Conservation (phyloP, 1,140 invertebrate genomes). For the Solen grandis region DNA sequence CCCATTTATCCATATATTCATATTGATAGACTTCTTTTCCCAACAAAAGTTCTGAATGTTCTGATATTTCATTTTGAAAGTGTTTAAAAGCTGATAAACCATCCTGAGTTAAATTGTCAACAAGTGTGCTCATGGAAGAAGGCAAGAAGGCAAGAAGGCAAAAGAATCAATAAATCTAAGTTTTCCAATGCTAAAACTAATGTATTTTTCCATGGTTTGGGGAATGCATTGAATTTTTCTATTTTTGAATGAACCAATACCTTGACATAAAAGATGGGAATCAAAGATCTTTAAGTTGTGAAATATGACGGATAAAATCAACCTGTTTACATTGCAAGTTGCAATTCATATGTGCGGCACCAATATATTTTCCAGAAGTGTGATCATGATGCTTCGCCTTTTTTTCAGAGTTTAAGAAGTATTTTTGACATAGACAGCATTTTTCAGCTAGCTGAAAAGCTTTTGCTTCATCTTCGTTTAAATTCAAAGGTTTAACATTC, state of each 20-base stretch:
- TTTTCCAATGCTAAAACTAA: slow-evolving; percentile 51
- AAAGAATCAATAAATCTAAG: slow-evolving; percentile 50
- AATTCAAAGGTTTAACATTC: slow-evolving; percentile 38
- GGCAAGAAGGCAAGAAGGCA: slow-evolving; percentile 33
- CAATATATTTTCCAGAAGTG: slow-evolving; percentile 36
- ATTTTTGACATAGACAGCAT: slow-evolving; percentile 54
- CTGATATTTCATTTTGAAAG: slow-evolving; percentile 9
- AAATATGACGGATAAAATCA: slow-evolving; percentile 74
- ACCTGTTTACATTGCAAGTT: slow-evolving; percentile 42
- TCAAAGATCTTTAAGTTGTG: slow-evolving; percentile 80
- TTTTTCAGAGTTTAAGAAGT: not conserved
- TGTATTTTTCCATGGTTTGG: slow-evolving; percentile 77
- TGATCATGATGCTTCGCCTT: slow-evolving; percentile 47
- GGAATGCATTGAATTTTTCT: slow-evolving; percentile 74
- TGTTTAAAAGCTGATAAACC: slow-evolving; percentile 24
- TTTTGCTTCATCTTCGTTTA: slow-evolving; percentile 4
- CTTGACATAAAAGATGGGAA: slow-evolving; percentile 74
- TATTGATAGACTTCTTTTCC: slow-evolving; percentile 56
- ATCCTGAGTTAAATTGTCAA: slow-evolving; percentile 40
- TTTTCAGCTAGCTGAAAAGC: slow-evolving; percentile 1
- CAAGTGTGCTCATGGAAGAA: slow-evolving; percentile 24
- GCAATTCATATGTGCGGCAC: slow-evolving; percentile 39
- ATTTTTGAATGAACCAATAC: slow-evolving; percentile 61
- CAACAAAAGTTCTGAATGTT: slow-evolving; percentile 19
- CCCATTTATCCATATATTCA: slow-evolving; percentile 28